Evolutionary conservation across 2,113 vertebrate species (phyloP), one percentile per base, ranked within the genome.

Genomic region (Amphilophus citrinellus): DNA sequence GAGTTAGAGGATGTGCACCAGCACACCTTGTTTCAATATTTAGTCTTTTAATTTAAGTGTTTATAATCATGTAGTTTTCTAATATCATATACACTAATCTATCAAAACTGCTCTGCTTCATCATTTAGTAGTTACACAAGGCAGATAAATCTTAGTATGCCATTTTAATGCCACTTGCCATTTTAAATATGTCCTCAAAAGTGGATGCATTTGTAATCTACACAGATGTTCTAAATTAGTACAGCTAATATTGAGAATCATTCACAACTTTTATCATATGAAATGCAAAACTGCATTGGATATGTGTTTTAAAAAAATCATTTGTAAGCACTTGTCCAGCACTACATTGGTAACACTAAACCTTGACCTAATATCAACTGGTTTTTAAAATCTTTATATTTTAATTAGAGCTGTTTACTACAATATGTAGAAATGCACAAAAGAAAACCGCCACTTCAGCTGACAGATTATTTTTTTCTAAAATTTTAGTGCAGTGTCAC

Each of bases 41-140:
- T 73, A 73, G 18, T 56, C 60, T 77, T 82, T 32, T 8, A 57
- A 86, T 18, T 83, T 9, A 56, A 39, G 50, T 77, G 30, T 17
- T 37, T 61, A 3, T 73, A 53, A 75, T 76, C 56, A 65, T 10
- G 57, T 17, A 15, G 20, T 42, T 57, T 76, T 77, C 11, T 15
- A 37, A 73, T 17, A 15, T 78, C 20, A 50, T 14, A 63, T 27
- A 44, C 17, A 27, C 56, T n/a, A 7, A n/a, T 10, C 2, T 10
- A 11, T 58, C 10, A 58, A 56, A 58, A 10, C 20, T 22, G 56
- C n/a, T n/a, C 8, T 10, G 56, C 20, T 20, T n/a, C 20, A 3
- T 56, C 13, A 57, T 57, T 57, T 57, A n/a, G 8, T 73, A 53
- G 17, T 73, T 53, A 73, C 47, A 73, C 27, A 73, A 20, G 66